Percentiles rank a stretch among this genome's conserved stretches.
Evolutionary conservation across 2,113 vertebrate genomes (phyloP).

Genomic region (Noturus placidus): DNA sequence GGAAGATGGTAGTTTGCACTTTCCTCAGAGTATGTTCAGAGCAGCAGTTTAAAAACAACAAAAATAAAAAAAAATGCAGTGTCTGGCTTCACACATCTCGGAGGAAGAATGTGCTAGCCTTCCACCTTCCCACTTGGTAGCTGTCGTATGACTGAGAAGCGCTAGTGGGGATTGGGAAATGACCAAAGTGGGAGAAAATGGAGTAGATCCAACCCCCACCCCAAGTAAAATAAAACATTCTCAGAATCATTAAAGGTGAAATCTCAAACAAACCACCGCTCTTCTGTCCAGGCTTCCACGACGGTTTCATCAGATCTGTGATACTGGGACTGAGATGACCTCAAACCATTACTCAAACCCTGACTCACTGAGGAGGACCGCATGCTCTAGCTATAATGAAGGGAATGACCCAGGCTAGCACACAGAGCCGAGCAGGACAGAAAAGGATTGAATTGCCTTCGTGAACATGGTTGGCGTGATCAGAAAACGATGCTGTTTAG

Average conservation of each 20-base stretch:
- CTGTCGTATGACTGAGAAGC: not conserved
- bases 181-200: not conserved
- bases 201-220: no score
- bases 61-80: no score
- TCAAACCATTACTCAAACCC: constrained; percentile 41
- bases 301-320: constrained; percentile 3
- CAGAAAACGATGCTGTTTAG: not conserved
- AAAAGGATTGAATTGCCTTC: constrained; percentile 9
- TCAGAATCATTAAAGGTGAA: constrained; percentile 1
- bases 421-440: not conserved
- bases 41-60: not conserved
- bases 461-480: not conserved
- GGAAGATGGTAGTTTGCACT: not conserved
- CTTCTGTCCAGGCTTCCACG: not conserved
- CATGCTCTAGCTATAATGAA: constrained; percentile 24
- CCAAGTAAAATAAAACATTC: not conserved
- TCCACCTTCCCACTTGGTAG: not conserved
- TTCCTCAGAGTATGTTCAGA: not conserved
- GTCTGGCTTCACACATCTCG: not conserved
- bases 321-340: constrained; percentile 19
- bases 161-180: not conserved
- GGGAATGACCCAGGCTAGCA: constrained; percentile 23
- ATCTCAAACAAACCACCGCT: not conserved
- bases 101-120: not conserved
- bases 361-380: constrained; percentile 16